Percentiles rank a stretch among this genome's conserved stretches.
phyloP scores from a whole-genome alignment of 1,140 invertebrate genomes.

The Diplogasteroides magnus region DNA sequence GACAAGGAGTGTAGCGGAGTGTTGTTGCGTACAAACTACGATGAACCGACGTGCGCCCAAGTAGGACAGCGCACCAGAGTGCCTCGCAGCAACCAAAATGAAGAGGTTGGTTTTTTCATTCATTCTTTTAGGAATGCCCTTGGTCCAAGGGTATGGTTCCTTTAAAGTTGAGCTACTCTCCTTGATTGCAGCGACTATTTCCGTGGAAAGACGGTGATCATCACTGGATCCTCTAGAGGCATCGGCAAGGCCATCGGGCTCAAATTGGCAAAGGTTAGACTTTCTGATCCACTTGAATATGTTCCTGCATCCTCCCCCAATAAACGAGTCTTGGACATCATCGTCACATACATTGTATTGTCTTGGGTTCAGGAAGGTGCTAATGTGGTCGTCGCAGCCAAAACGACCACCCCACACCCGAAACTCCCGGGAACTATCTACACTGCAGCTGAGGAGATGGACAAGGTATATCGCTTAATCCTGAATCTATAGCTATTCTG shows the following conservation, averaged over 20 bases:
- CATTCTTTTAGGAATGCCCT: no score
- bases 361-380: slow-evolving; percentile 65
- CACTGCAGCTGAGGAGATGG: slow-evolving; percentile 88
- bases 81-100: no score
- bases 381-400: slow-evolving; percentile 43
- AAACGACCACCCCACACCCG: slow-evolving; percentile 66
- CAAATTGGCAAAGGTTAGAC: slow-evolving; percentile 78
- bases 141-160: no score
- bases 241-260: slow-evolving; percentile 94
- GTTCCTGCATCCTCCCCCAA: no score
- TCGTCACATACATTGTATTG: neutral
- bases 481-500: neutral
- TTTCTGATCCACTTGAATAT: no score
- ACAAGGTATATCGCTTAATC: slow-evolving; percentile 59
- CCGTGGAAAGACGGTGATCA: slow-evolving; percentile 82
- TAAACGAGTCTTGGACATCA: neutral
- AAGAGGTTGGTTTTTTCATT: no score
- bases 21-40: no score
- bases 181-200: no score
- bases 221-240: slow-evolving; percentile 90
- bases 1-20: no score
- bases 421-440: slow-evolving; percentile 97
- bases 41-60: no score
- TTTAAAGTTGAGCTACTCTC: no score
- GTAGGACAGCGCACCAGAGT: no score